Evolutionary conservation across 2,888 invertebrate species (phyloP), one percentile per base, ranked within the genome.

Genomic region (Eumacrocentrus americanus): DNA sequence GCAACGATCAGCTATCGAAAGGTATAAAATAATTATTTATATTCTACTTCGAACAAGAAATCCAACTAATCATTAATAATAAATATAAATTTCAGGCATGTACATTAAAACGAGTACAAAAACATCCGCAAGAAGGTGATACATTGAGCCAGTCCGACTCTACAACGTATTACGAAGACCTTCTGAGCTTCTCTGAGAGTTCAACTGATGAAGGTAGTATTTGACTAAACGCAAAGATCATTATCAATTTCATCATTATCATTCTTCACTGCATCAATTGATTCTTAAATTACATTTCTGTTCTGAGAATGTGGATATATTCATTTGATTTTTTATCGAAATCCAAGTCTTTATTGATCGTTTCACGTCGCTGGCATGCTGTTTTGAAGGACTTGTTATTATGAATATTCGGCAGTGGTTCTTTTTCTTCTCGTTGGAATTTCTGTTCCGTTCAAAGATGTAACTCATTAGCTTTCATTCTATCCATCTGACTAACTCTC

Each of bases 111-210:
- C 86, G 93, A 59, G 87, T 90, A 46, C 91, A 89, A 77, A 90
- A 91, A 72, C 91, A 92, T 81, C 91, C 92, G 61, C 88, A 91
- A 38, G 91, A 91, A 77, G 94, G 91, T 44, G 95, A 95, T 77
- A 91, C 91, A 48, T 87, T 90, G 62, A 91, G 90, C 77, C 89
- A 89, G 67, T 95, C 95, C 3, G 96, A 95, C 82, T 95, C 95
- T 7, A 95, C 95, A 48, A 95, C 95, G n/a, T 96, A 94, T 83
- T 95, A 95, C 81, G 95, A 95, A 82, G 95, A 96, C 82, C 91
- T 95, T 82, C 87, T 92, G 59, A 92, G 95, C 73, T 94, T 93
- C 79, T 94, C 94, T 0, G 95, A 94, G 77, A 94, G 93, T 52
- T 91, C 92, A 60, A 91, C 91, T 40, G 93, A 93, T 76, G 94